Evolutionary conservation across 2,113 vertebrate genomes (phyloP).

Genomic region (Myxocyprinus asiaticus): DNA sequence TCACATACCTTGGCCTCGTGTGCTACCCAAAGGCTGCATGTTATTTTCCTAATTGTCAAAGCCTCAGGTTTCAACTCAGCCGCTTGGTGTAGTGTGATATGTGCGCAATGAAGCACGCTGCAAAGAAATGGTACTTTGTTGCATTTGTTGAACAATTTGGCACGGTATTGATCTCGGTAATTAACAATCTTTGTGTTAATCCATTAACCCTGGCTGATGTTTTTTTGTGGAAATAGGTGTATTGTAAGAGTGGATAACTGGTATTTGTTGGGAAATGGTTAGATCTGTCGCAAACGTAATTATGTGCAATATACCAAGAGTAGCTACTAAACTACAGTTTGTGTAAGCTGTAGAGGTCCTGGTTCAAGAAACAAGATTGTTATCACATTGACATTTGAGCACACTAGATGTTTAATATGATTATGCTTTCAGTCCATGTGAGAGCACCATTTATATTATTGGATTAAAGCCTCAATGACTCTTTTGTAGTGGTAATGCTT

Average conservation of each 20-base stretch:
- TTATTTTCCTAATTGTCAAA: slow-evolving; percentile 2
- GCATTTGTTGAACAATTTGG: slow-evolving; percentile 8
- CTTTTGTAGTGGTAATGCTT: slow-evolving; percentile 46
- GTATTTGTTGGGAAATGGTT: background rate
- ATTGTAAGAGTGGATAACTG: background rate
- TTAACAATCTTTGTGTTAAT: slow-evolving; percentile 23
- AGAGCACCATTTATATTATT: slow-evolving; percentile 47
- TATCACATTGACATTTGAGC: slow-evolving; percentile 46
- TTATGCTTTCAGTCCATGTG: slow-evolving; percentile 47
- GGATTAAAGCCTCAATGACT: slow-evolving; percentile 50
- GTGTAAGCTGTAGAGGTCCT: background rate
- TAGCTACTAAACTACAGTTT: slow-evolving; percentile 5
- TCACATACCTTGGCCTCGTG: background rate
- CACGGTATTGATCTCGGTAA: slow-evolving; percentile 3
- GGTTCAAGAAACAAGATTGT: slow-evolving; percentile 38
- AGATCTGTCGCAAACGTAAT: background rate
- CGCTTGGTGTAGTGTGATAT: background rate
- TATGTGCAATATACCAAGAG: background rate
- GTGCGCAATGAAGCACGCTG: background rate
- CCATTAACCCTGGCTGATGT: background rate
- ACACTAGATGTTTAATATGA: slow-evolving; percentile 44
- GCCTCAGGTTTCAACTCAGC: background rate
- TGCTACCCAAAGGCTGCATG: slow-evolving; percentile 28
- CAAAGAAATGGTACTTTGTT: slow-evolving; percentile 17
- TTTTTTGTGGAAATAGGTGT: slow-evolving; percentile 18